Evolutionary conservation across 2,797 vertebrate genomes (phyloP).

Genomic region (Labeo calbasu): DNA sequence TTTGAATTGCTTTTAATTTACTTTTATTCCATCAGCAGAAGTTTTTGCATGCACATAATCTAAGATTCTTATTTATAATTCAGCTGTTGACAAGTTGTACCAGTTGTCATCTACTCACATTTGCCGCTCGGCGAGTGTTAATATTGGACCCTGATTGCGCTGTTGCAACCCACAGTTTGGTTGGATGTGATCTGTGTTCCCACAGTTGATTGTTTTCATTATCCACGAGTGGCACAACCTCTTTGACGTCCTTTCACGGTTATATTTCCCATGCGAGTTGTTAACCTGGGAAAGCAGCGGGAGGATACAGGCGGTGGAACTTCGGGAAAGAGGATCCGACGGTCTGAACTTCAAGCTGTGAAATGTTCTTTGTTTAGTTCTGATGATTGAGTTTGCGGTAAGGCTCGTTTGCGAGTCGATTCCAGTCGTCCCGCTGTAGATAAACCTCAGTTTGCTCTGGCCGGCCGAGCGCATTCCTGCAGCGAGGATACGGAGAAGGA

Average conservation of each 20-base stretch:
- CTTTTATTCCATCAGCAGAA: background rate
- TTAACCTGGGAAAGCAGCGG: slow-evolving; percentile 34
- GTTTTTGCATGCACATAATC: background rate
- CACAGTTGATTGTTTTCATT: slow-evolving; percentile 34
- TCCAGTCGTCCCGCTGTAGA: slow-evolving; percentile 71
- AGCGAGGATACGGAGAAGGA: slow-evolving; percentile 45
- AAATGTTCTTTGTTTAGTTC: slow-evolving; percentile 60
- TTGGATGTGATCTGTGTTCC: slow-evolving; percentile 19
- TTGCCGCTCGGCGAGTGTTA: background rate
- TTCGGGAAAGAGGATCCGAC: slow-evolving; percentile 40
- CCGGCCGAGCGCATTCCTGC: slow-evolving; percentile 51
- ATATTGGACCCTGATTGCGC: background rate
- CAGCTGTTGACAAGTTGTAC: background rate
- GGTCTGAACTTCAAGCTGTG: slow-evolving; percentile 51
- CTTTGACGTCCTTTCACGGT: slow-evolving; percentile 11
- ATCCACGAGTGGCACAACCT: slow-evolving; percentile 13
- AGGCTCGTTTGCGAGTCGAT: slow-evolving; percentile 69
- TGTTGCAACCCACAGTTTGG: background rate
- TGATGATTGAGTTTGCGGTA: slow-evolving; percentile 72
- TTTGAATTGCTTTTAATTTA: background rate
- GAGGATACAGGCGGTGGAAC: slow-evolving; percentile 16
- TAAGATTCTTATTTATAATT: background rate
- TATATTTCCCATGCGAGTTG: slow-evolving; percentile 18
- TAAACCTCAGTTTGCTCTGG: slow-evolving; percentile 72
- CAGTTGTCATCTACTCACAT: background rate